Evolutionary conservation across 2,888 invertebrate species (phyloP).

Genomic region (Drosophila colorata): DNA sequence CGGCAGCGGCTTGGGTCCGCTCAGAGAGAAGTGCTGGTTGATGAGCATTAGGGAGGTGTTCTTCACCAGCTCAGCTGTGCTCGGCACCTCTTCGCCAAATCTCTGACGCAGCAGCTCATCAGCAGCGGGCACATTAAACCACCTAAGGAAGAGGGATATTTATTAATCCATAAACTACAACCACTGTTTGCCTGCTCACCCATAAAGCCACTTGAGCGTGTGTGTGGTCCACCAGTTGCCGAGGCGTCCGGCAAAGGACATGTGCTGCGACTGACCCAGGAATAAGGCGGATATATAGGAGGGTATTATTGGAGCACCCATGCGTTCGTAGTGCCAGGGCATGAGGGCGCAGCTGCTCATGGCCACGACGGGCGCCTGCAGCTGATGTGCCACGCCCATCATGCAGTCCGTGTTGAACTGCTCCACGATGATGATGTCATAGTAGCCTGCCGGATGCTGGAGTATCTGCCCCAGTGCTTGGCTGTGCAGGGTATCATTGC

Average conservation of each 20-base stretch:
- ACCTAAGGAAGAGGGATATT: constrained; percentile 7
- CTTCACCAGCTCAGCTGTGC: constrained; percentile 85
- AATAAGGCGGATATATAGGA: constrained; percentile 87
- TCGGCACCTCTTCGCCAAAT: constrained; percentile 84
- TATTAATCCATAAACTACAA: neutral
- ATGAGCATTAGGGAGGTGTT: constrained; percentile 85
- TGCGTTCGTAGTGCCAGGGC: constrained; percentile 88
- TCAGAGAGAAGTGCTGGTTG: constrained; percentile 87
- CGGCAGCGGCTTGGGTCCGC: constrained; percentile 85
- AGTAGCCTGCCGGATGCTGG: constrained; percentile 86
- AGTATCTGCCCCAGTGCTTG: constrained; percentile 83
- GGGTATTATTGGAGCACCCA: constrained; percentile 87
- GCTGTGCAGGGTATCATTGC: constrained; percentile 79
- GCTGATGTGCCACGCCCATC: constrained; percentile 88
- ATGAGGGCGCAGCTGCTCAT: constrained; percentile 87
- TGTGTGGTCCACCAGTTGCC: constrained; percentile 85
- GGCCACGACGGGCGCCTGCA: constrained; percentile 87
- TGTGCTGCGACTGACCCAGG: constrained; percentile 85
- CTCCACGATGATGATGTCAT: constrained; percentile 89
- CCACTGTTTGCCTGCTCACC: constrained; percentile 33
- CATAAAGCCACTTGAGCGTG: constrained; percentile 76
- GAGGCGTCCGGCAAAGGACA: constrained; percentile 85
- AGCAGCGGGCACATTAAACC: constrained; percentile 36
- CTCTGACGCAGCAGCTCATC: constrained; percentile 68
- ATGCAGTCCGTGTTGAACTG: constrained; percentile 91